Evolutionary conservation across 2,113 vertebrate species (phyloP), one percentile per base, ranked within the genome.

Genomic region (Dromaius novaehollandiae): DNA sequence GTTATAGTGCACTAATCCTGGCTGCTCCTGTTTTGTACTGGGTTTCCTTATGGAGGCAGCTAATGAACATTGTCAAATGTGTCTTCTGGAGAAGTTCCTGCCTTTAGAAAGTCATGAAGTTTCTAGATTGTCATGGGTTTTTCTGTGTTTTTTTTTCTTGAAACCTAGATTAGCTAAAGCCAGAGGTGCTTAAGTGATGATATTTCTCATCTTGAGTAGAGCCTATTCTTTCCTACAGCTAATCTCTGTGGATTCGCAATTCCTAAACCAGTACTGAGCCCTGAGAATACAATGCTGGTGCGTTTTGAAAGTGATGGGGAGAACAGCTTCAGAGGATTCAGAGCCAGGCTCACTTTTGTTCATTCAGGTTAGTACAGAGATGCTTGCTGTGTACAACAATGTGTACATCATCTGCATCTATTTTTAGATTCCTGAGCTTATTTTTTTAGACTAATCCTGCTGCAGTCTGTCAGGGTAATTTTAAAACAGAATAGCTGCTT

Each of bases 311-410:
- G 46, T 4, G 80, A 95, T 75, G 28, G 24, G 21, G 83, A 92
- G 60, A 96, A 82, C 18, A 94, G 70, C 71, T 95, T 89, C 48
- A 74, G 79, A 71, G 51, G 51, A 7, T 92, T 97, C 51, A 95
- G 60, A 90, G 60, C 79, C 61, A 16, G 3, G 25, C 71, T 97
- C 9, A 8, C 10, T 81, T 96, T 88, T 61, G 22, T 78, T 74
- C 19, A 6, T 81, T 86, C 78, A 65, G 68, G 42, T 94, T 92
- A 71, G 36, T 28, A 34, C 48, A 38, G 50, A 75, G 24, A 46
- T 44, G 25, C 21, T 88, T 80, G 25, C 24, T 79, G 36, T 82
- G 36, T n/a, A 30, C 86, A 64, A 69, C 1, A 22, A 38, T n/a
- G 55, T 82, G 51, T 6, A 6, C 30, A 19, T 44, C 50, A 69